Conservation (phyloP, 2,797 vertebrate genomes). For the Oreortyx pictus region DNA sequence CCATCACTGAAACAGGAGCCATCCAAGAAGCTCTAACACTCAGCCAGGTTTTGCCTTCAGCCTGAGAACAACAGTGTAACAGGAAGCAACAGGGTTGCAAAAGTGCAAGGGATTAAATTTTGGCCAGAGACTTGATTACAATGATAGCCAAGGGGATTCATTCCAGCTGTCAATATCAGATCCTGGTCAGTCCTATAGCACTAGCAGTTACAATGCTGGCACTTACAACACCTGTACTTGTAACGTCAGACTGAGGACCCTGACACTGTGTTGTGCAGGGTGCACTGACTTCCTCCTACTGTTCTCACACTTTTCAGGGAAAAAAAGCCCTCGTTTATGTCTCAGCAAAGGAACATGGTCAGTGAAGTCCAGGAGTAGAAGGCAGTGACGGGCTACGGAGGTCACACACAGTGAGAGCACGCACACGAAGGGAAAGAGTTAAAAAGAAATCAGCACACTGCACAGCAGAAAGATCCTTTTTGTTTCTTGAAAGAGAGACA, state of each 20-base stretch:
- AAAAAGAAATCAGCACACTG: not conserved
- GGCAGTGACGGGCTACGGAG: not conserved
- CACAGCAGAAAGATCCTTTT: conserved; percentile 10
- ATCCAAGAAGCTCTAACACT: not conserved
- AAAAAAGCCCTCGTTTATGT: not conserved
- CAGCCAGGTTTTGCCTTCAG: conserved; percentile 59
- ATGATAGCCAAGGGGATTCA: conserved; percentile 48
- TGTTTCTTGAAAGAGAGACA: not conserved
- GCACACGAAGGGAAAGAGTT: not conserved
- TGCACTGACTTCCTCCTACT: conserved; percentile 41
- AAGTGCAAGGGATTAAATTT: conserved; percentile 53
- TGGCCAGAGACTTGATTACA: conserved; percentile 52
- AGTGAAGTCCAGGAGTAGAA: not conserved
- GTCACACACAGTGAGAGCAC: not conserved
- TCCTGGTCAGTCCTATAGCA: not conserved
- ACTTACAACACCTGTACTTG: conserved; percentile 36
- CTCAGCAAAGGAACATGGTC: not conserved
- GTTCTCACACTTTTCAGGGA: conserved; percentile 49
- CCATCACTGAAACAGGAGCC: conserved; percentile 27
- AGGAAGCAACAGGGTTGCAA: conserved; percentile 60
- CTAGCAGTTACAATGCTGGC: not conserved
- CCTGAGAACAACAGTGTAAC: not conserved
- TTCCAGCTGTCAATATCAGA: conserved; percentile 52
- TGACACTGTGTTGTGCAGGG: accelerated
- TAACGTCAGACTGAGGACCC: conserved; percentile 13